A percentile compares a stretch with the other conserved stretches of the same genome.
These are phyloP conservation scores for Parapsyche elsis DNA, from an alignment of 1,140 invertebrate genomes.

Conservation along the genomic window DNA sequence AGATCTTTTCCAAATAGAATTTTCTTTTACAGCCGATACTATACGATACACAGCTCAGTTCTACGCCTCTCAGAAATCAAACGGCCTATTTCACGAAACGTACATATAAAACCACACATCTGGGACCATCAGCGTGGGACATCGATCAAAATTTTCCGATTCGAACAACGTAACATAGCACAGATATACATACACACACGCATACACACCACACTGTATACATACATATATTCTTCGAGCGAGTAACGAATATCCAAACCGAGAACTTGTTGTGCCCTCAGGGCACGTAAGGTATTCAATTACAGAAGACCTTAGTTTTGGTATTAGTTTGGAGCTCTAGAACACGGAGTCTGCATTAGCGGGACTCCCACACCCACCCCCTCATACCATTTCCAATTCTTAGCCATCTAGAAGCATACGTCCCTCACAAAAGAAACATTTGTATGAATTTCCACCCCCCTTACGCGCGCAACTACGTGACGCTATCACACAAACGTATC, in stretches of 20 bases:
- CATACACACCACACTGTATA: neutral
- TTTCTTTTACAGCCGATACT: too few relatives aligned
- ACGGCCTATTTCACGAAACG: too few relatives aligned
- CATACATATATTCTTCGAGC: constrained; percentile 4
- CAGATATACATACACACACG: neutral
- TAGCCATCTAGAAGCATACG: neutral
- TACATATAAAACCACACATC: too few relatives aligned
- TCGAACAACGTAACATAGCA: neutral
- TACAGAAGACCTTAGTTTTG: constrained; percentile 43
- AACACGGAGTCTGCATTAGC: constrained; percentile 43
- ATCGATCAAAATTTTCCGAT: neutral
- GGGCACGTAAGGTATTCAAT: constrained; percentile 44
- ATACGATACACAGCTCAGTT: too few relatives aligned
- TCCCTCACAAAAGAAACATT: constrained; percentile 18
- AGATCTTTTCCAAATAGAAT: too few relatives aligned
- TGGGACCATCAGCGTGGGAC: too few relatives aligned
- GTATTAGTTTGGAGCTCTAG: constrained; percentile 37
- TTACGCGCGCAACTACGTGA: too few relatives aligned
- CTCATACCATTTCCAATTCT: neutral
- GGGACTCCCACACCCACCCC: neutral
- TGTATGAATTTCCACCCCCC: constrained; percentile 2
- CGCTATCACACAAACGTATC: too few relatives aligned
- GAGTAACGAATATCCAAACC: constrained; percentile 29
- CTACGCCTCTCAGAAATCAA: too few relatives aligned
- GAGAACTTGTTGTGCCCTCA: constrained; percentile 38